Conservation (phyloP, 2,888 invertebrate genomes). For the Harpagoxenus sublaevis region DNA sequence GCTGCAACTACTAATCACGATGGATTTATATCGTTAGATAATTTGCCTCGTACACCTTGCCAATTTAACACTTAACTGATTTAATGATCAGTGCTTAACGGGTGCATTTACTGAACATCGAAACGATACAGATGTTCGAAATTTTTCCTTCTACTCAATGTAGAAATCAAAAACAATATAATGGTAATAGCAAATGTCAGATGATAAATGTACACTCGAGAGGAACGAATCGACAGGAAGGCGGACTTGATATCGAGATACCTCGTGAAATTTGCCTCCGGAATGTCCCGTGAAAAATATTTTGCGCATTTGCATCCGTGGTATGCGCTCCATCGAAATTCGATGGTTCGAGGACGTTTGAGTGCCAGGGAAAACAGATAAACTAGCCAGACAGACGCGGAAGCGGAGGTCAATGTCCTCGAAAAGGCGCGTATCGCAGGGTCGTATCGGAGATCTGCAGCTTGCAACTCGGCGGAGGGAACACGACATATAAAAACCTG, state of each 20-base stretch:
- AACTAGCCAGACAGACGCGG: constrained; percentile 61
- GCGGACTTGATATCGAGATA: background rate
- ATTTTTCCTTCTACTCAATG: background rate
- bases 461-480: constrained; percentile 13
- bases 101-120: background rate
- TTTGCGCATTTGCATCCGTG: constrained; percentile 35
- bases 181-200: background rate
- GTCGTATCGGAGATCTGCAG: constrained; percentile 51
- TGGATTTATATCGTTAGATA: constrained; percentile 20
- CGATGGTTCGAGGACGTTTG: constrained; percentile 43
- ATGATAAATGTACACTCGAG: background rate
- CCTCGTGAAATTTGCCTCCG: constrained; percentile 15
- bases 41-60: background rate
- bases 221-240: background rate
- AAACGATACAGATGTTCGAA: background rate
- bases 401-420: constrained; percentile 75
- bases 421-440: constrained; percentile 72
- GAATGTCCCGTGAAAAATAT: constrained; percentile 40
- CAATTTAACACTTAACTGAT: constrained; percentile 17
- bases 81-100: background rate
- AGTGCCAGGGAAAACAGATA: constrained; percentile 48
- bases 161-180: background rate
- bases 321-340: constrained; percentile 40
- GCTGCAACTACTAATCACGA: constrained; percentile 17
- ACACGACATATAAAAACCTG: background rate